These are phyloP conservation scores for Hirtodrosophila confusa DNA, from an alignment of 2,888 invertebrate species.

Conservation along the genomic window DNA sequence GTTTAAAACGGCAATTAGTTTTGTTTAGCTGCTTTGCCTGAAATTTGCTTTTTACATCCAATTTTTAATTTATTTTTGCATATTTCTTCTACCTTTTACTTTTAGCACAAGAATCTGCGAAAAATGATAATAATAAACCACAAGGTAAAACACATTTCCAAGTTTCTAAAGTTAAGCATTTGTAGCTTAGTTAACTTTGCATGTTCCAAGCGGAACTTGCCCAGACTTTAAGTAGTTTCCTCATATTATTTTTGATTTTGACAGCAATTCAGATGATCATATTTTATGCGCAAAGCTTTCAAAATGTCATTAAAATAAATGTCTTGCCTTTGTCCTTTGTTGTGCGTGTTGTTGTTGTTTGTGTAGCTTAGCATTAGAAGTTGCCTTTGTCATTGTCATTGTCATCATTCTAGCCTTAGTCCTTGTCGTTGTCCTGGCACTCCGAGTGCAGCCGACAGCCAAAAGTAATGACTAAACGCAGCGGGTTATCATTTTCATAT, in stretches of 20 bases:
- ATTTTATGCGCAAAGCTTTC: slow-evolving; percentile 66
- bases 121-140: slow-evolving; percentile 83
- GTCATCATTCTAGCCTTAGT: slow-evolving; percentile 35
- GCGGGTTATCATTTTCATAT: slow-evolving; percentile 77
- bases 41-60: slow-evolving; percentile 25
- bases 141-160: slow-evolving; percentile 72
- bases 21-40: slow-evolving; percentile 20
- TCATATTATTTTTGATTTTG: slow-evolving; percentile 29
- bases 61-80: slow-evolving; percentile 54
- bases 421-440: slow-evolving; percentile 24
- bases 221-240: slow-evolving; percentile 48
- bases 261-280: slow-evolving; percentile 68
- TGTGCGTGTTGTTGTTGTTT: slow-evolving; percentile 16
- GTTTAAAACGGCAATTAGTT: slow-evolving; percentile 16
- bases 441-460: slow-evolving; percentile 67
- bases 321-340: slow-evolving; percentile 19
- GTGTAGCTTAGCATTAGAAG: too few species aligned
- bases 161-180: slow-evolving; percentile 8
- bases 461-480: slow-evolving; percentile 77
- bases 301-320: slow-evolving; percentile 74
- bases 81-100: slow-evolving; percentile 71
- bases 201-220: slow-evolving; percentile 45
- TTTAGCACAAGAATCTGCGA: slow-evolving; percentile 83
- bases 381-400: too few species aligned
- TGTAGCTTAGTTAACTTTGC: slow-evolving; percentile 18